These are phyloP conservation scores for Petaurus breviceps DNA, from an alignment of 2,113 vertebrate species.

Conservation along the genomic window DNA sequence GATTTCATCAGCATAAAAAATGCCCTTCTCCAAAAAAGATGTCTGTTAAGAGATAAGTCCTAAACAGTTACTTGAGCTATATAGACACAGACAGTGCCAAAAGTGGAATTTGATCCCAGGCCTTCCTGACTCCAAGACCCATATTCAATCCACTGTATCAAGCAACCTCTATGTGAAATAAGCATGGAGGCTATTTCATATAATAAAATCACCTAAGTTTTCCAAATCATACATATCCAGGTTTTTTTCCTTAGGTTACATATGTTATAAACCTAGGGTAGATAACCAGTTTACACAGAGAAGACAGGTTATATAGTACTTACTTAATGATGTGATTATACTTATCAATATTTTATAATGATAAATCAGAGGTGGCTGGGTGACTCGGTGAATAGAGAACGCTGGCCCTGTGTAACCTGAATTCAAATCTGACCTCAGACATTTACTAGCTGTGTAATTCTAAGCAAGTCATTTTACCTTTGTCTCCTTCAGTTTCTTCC, in stretches of 20 bases:
- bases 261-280: not conserved
- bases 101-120: no score
- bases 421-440: not conserved
- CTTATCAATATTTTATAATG: not conserved
- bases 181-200: not conserved
- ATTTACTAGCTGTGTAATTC: not conserved
- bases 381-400: not conserved
- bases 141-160: no score
- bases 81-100: no score
- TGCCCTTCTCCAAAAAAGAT: no score
- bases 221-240: not conserved
- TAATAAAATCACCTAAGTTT: not conserved
- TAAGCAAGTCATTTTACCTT: not conserved
- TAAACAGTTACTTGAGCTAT: no score
- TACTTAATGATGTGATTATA: not conserved
- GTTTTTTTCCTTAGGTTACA: not conserved
- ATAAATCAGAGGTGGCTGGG: not conserved
- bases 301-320: not conserved
- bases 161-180: not conserved
- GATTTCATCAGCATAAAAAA: no score
- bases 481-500: not conserved
- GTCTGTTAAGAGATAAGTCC: no score
- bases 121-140: no score
- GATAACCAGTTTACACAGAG: not conserved
- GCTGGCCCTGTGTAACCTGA: not conserved